phyloP scores from a whole-genome alignment of 2,797 vertebrate genomes.

The Bovichtus diacanthus region DNA sequence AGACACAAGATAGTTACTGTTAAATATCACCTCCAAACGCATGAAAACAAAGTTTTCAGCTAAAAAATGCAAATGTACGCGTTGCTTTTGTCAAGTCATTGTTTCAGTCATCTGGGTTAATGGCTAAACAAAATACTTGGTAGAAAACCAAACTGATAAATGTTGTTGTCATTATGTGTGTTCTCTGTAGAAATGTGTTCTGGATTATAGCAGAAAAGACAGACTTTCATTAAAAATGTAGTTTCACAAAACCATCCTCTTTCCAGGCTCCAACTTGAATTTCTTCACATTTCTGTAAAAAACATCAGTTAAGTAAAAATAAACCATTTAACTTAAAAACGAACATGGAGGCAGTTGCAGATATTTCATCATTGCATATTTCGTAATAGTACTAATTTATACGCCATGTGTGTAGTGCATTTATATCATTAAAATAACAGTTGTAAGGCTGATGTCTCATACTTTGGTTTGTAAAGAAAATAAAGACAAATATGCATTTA shows the following conservation, averaged over 20 bases:
- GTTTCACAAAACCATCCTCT: slow-evolving; percentile 13
- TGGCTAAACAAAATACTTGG: not conserved
- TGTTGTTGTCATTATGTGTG: not conserved
- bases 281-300: slow-evolving; percentile 19
- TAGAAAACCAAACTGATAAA: slow-evolving; percentile 20
- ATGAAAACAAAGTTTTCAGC: not conserved
- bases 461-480: not conserved
- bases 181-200: slow-evolving; percentile 39
- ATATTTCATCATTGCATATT: not conserved
- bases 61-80: not conserved
- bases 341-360: not conserved
- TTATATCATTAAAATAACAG: not conserved
- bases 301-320: not conserved
- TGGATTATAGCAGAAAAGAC: slow-evolving; percentile 23
- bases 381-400: not conserved
- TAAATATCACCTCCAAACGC: not conserved
- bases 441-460: not conserved
- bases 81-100: not conserved
- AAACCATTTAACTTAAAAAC: not conserved
- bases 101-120: not conserved
- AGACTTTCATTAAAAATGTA: slow-evolving; percentile 14
- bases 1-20: not conserved
- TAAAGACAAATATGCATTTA: too few species aligned
- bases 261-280: slow-evolving; percentile 1
- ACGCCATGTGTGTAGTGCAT: not conserved